These are phyloP conservation scores for Brachionus asplanchnoidis DNA, from an alignment of 1,140 invertebrate species.

Conservation along the genomic window DNA sequence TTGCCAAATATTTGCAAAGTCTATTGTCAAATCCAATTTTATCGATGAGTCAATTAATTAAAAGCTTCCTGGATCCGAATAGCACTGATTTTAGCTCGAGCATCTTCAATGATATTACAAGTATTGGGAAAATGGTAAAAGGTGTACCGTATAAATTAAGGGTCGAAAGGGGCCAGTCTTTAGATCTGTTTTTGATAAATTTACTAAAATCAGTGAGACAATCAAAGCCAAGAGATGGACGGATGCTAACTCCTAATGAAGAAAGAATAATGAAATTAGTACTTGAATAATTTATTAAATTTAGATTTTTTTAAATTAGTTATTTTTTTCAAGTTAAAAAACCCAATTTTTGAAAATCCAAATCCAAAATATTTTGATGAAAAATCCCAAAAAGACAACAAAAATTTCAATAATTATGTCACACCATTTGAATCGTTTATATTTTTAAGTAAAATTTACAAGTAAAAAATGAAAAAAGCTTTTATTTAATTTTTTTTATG, in stretches of 20 bases:
- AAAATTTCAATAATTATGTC: background rate
- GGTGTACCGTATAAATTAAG: constrained; percentile 32
- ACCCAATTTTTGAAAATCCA: background rate
- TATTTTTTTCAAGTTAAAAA: background rate
- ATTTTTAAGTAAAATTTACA: constrained; percentile 12
- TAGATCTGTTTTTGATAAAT: constrained; percentile 22
- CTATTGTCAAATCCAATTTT: constrained; percentile 32
- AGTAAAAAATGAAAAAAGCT: background rate
- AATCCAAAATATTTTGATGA: background rate
- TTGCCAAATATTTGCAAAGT: constrained; percentile 41
- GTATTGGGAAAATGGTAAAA: constrained; percentile 40
- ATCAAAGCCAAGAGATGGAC: background rate
- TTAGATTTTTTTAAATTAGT: background rate
- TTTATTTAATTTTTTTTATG: background rate
- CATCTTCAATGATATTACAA: constrained; percentile 37
- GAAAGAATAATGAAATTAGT: background rate
- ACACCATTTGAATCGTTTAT: constrained; percentile 11
- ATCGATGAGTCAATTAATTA: constrained; percentile 29
- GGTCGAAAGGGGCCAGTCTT: constrained; percentile 31
- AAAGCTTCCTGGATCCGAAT: constrained; percentile 27
- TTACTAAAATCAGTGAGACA: constrained; percentile 2
- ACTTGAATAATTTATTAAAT: background rate
- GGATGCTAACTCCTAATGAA: background rate
- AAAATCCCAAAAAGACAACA: background rate
- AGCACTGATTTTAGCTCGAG: constrained; percentile 39